A percentile compares a stretch with the other conserved stretches of the same genome.
Conservation (phyloP, 2,797 vertebrate species). For the Sebastes nivosus region DNA sequence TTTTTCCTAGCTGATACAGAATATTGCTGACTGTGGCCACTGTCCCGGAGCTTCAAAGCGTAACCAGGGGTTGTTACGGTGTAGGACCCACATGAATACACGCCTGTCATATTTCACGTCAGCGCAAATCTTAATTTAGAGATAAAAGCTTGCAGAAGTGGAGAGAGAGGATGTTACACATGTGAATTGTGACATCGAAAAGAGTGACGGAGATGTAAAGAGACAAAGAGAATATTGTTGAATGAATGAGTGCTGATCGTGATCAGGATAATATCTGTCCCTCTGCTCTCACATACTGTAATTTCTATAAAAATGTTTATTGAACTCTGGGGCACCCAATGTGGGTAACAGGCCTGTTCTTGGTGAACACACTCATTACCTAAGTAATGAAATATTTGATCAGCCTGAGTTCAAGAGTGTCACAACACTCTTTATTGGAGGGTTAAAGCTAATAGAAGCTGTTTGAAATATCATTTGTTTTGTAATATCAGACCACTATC, state of each 20-base stretch:
- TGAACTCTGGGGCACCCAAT: conserved; percentile 1
- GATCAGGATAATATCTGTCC: neutral
- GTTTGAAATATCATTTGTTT: conserved; percentile 13
- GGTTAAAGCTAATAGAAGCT: neutral
- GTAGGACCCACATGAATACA: neutral
- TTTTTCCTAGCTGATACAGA: neutral
- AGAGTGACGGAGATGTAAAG: neutral
- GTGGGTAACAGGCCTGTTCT: neutral
- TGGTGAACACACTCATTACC: neutral
- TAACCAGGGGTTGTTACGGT: neutral
- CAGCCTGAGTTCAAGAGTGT: neutral
- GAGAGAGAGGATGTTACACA: neutral
- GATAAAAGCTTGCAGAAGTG: neutral
- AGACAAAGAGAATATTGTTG: conserved; percentile 4
- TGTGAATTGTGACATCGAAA: neutral
- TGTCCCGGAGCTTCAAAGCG: neutral
- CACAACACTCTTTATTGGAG: neutral
- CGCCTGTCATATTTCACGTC: neutral
- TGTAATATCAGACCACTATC: conserved; percentile 5
- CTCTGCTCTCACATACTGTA: neutral
- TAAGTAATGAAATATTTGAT: neutral
- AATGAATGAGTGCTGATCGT: neutral
- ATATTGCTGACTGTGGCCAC: neutral
- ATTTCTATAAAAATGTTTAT: neutral
- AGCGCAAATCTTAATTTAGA: neutral